Evolutionary conservation across 2,888 invertebrate genomes (phyloP).

Genomic region (Brachyptera risi): DNA sequence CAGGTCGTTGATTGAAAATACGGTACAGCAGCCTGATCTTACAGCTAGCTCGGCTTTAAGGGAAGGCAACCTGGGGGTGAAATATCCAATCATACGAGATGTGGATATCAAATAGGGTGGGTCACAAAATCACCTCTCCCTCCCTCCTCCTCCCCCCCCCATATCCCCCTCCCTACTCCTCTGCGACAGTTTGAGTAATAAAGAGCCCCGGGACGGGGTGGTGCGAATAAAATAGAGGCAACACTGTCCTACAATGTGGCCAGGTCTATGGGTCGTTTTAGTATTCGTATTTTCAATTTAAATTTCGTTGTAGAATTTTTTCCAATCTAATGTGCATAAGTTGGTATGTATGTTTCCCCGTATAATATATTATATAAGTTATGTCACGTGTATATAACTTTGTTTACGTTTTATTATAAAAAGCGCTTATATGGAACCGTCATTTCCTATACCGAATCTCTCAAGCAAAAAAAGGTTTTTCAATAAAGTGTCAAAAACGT

Average conservation of each 20-base stretch:
- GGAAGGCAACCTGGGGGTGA: conserved; percentile 25
- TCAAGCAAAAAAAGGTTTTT: conserved; percentile 8
- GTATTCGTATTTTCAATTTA: not conserved
- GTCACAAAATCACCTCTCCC: conserved; percentile 16
- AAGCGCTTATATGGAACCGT: conserved; percentile 13
- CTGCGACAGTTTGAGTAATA: conserved; percentile 20
- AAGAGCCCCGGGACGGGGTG: conserved; percentile 7
- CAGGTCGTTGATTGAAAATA: conserved; percentile 32
- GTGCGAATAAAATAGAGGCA: conserved; percentile 10
- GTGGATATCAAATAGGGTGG: conserved; percentile 23
- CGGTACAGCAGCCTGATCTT: conserved; percentile 18
- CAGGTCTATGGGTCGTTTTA: not conserved
- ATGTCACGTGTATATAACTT: not conserved
- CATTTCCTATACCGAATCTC: conserved; percentile 12
- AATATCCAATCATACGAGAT: conserved; percentile 28
- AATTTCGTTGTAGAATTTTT: not conserved
- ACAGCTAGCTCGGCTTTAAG: conserved; percentile 20
- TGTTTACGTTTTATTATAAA: conserved; percentile 15
- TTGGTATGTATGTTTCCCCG: not conserved
- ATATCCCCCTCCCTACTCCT: not conserved
- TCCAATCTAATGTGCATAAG: not conserved
- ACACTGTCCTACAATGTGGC: not conserved
- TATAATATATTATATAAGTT: not conserved
- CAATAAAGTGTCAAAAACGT: conserved; percentile 21
- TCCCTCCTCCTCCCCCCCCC: conserved; percentile 4